Conservation (phyloP, 2,888 invertebrate species). For the Pristionchus arcanus region DNA sequence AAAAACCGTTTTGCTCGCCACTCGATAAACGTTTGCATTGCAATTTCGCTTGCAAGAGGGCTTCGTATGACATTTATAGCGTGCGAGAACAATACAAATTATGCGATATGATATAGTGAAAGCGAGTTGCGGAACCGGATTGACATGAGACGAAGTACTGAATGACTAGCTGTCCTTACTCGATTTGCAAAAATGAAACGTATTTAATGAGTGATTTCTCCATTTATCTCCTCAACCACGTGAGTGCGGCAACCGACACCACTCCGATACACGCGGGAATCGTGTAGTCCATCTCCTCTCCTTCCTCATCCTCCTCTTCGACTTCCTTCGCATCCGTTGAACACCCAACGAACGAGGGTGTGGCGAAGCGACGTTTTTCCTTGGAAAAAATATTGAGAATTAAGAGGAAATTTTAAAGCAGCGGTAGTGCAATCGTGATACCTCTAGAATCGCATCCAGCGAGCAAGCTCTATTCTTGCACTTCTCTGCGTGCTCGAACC, state of each 20-base stretch:
- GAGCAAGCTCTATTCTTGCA: slow-evolving; percentile 3
- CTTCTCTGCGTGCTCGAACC: background rate
- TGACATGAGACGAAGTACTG: background rate
- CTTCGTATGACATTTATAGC: background rate
- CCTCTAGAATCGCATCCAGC: background rate
- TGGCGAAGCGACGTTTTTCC: slow-evolving; percentile 44
- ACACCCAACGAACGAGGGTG: background rate
- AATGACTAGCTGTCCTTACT: background rate
- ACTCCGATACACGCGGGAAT: background rate
- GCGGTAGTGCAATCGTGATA: background rate
- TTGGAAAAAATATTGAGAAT: background rate
- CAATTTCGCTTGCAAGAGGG: background rate
- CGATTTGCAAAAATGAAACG: background rate
- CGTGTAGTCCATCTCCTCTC: background rate
- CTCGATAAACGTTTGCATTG: background rate
- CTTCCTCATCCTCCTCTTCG: background rate
- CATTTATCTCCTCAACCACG: background rate
- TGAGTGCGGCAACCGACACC: background rate
- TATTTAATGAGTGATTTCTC: background rate
- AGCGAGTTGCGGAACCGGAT: background rate
- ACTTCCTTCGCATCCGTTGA: slow-evolving; percentile 12
- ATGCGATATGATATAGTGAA: background rate
- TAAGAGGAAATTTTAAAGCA: background rate
- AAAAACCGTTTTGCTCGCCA: background rate
- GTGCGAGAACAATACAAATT: background rate